Evolutionary conservation across 2,113 vertebrate genomes (phyloP), one percentile per base, ranked within the genome.

Genomic region (Triplophysa siluroides): DNA sequence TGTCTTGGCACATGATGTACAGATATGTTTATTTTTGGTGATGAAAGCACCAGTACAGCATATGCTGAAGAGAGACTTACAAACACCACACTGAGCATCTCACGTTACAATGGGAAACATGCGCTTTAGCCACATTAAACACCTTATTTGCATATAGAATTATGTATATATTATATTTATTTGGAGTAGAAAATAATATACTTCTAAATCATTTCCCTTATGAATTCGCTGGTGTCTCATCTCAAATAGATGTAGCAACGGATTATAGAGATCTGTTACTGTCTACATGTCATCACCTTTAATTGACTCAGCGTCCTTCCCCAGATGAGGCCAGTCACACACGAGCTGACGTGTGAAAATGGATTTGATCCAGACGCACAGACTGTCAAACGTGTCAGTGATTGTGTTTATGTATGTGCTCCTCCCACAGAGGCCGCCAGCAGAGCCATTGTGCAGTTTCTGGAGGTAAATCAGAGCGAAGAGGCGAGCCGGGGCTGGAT

Each of bases 401-500:
- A 62, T 23, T 83, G 43, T 76, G 66, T 81, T 41, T 81, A 61
- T 81, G 54, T 72, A 45, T 83, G 2, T 64, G 21, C 33, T 47
- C 33, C 76, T 68, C 47, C 64, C 79, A 2, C 89, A 99, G 98
- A 99, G 90, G 98, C 98, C 66, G 98, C 98, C 79, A 99, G 98
- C 89, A 94, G 97, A 87, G 97, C 98, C 86, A 99, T 99, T 62
- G 98, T 99, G 85, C 97, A 99, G 76, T 99, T 99, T 84, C 91
- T 99, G 88, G 98, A 99, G 92, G 94, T 99, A 87, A 98, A 98
- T 92, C 98, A 99, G 93, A 98, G 96, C 47, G 98, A 99, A 91
- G 98, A 99, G 90, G 93, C 97, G 43, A 98, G 97, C 79, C 94
- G 98, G 79, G 97, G 97, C 65, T 99, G 98, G 98, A 99, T 99